Conservation (phyloP, 35 echinoderm and acorn worm species). For the Lytechinus variegatus region DNA sequence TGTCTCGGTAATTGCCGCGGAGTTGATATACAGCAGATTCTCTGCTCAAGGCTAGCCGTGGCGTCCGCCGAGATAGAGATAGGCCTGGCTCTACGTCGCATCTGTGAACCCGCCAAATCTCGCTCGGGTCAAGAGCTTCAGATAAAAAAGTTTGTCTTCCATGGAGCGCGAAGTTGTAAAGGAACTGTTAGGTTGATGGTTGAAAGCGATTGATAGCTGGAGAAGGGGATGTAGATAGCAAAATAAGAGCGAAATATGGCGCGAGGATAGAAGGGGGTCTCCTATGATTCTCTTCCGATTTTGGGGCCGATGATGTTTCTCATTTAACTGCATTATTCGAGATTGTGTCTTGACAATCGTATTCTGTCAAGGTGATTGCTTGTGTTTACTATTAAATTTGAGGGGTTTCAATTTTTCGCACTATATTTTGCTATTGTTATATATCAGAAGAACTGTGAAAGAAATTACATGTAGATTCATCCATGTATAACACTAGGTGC, state of each 20-base stretch:
- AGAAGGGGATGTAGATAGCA: not conserved
- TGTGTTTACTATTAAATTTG: too few relatives aligned
- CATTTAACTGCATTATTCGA: too few relatives aligned
- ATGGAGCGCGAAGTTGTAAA: not conserved
- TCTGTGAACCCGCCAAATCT: not conserved
- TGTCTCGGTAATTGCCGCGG: conserved; percentile 21
- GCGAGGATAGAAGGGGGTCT: not conserved
- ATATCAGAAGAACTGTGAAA: too few relatives aligned
- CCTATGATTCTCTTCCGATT: too few relatives aligned
- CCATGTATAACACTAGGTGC: too few relatives aligned
- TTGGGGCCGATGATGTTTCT: too few relatives aligned
- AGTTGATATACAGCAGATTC: conserved; percentile 32
- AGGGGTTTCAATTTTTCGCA: too few relatives aligned
- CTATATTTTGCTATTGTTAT: too few relatives aligned
- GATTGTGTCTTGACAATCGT: too few relatives aligned
- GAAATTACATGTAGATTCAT: too few relatives aligned
- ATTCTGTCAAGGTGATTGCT: too few relatives aligned
- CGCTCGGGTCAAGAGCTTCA: not conserved
- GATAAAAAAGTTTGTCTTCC: not conserved
- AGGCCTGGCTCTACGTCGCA: not conserved
- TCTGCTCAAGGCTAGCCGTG: not conserved
- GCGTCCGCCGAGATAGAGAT: not conserved
- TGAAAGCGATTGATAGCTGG: not conserved
- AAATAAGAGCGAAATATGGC: not conserved
- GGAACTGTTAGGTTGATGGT: not conserved